Conservation (phyloP, 2,113 vertebrate genomes). For the Cromileptes altivelis region DNA sequence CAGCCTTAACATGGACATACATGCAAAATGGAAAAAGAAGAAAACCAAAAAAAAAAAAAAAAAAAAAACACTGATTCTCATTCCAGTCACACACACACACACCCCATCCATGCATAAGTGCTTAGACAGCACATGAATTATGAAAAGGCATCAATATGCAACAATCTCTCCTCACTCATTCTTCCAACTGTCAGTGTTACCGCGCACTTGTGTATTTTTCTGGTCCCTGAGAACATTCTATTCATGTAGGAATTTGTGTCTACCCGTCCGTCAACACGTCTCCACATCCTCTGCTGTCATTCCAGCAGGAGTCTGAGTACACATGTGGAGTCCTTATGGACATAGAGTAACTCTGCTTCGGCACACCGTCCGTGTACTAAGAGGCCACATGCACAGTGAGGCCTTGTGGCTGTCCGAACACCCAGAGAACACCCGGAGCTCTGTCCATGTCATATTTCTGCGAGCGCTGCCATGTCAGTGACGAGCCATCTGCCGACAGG, state of each 20-base stretch:
- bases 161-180: constrained; percentile 31
- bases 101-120: constrained; percentile 30
- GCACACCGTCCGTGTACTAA: not conserved
- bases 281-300: constrained; percentile 15
- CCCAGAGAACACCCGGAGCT: not conserved
- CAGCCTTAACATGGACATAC: not conserved
- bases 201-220: constrained; percentile 3
- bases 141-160: constrained; percentile 67
- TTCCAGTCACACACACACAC: constrained; percentile 52
- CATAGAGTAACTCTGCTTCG: not conserved
- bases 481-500: constrained; percentile 31
- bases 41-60: not conserved
- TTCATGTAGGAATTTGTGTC: constrained; percentile 29
- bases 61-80: constrained; percentile 32
- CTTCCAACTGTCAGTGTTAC: constrained; percentile 28
- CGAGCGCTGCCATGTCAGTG: constrained; percentile 1
- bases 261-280: constrained; percentile 4
- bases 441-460: constrained; percentile 18
- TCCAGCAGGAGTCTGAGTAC: not conserved
- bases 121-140: constrained; percentile 69
- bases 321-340: not conserved
- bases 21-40: not conserved
- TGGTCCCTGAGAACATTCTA: not conserved
- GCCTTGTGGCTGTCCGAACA: not conserved
- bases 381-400: not conserved